Evolutionary conservation across 2,113 vertebrate genomes (phyloP), one percentile per base, ranked within the genome.

Genomic region (Cyprichromis sp.): DNA sequence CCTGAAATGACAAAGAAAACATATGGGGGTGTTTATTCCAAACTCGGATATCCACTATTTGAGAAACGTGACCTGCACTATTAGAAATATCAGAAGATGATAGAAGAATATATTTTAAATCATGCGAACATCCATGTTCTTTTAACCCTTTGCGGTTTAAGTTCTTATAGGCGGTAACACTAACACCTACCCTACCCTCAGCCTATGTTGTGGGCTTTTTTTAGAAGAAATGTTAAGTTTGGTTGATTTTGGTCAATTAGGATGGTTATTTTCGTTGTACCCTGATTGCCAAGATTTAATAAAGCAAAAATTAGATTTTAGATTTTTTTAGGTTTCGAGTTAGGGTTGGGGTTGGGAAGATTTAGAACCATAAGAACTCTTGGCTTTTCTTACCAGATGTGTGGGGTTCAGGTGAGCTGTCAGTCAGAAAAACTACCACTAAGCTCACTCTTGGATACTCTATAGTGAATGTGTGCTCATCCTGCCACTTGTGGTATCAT

Each of bases 401-500:
- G 71, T 21, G 36, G 53, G 53, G 19, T 84, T 87, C 93, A 94
- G 92, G 94, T 94, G 92, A 89, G 88, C 90, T 68, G 88, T 90
- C 92, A 91, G 55, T 93, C 94, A 88, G 31, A 31, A 61, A 66
- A 82, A 45, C 57, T 3, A 52, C 31, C 82, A 8, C 83, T 90
- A 87, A 92, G 87, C 90, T 79, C 59, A 86, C 68, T 84, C 52
- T 71, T 52, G 6, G 82, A 81, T 78, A 76, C 90, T 91, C 89
- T 17, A 50, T 50, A 26, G 81, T 29, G 6, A 89, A 57, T 94
- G 93, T 95, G 92, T 94, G 86, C 94, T 42, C 94, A 91, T 94
- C 91, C 93, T 94, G 93, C 90, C 89, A 71, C 88, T 86, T 59
- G 78, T n/a, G 59, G 84, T 82, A 19, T 86, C 45, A 71, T 86